phyloP scores from a whole-genome alignment of 2,888 invertebrate species.

The Punctoribates punctum region DNA sequence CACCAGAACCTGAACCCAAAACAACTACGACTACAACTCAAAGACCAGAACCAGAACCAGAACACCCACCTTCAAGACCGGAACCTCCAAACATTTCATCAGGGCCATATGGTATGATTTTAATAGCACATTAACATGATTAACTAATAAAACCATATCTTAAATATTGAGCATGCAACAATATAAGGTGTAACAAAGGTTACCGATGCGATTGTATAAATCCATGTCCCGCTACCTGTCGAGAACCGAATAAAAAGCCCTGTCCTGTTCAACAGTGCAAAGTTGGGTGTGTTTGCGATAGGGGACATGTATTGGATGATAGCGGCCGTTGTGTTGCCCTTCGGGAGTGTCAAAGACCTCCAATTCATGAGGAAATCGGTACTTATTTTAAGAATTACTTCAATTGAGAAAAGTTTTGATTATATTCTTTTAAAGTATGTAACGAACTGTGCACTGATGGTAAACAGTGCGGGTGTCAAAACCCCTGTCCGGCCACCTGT shows the following conservation, averaged over 20 bases:
- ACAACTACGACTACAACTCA: not conserved
- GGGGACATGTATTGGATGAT: not conserved
- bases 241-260: not conserved
- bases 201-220: not conserved
- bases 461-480: not conserved
- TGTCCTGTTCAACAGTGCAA: not conserved
- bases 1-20: not conserved
- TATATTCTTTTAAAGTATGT: not conserved
- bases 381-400: no score
- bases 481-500: conserved; percentile 14
- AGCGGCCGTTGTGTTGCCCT: not conserved
- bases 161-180: not conserved
- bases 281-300: not conserved
- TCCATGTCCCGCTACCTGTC: not conserved
- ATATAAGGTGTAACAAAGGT: not conserved
- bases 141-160: not conserved
- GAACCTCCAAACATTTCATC: no score
- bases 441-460: not conserved
- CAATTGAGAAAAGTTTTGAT: no score
- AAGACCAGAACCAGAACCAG: not conserved
- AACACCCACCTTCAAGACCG: not conserved
- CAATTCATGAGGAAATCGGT: not conserved
- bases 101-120: not conserved
- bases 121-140: no score
- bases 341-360: not conserved